phyloP scores from a whole-genome alignment of 1,140 invertebrate genomes.

The Drosophila grimshawi region DNA sequence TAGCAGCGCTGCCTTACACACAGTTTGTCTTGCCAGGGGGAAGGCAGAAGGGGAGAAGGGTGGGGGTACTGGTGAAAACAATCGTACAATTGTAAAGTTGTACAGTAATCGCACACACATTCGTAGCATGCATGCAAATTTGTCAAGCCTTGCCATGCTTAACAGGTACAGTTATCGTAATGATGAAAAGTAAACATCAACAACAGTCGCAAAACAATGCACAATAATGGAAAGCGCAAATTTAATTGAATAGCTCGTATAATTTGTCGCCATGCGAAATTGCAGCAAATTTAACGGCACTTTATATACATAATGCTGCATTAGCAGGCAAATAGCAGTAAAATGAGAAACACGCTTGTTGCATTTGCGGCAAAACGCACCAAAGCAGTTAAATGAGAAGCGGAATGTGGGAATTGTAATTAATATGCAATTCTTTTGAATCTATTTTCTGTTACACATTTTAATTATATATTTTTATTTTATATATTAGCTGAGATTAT shows the following conservation, averaged over 20 bases:
- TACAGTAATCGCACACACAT: conserved; percentile 11
- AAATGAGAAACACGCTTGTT: too few species aligned
- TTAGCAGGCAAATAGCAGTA: too few species aligned
- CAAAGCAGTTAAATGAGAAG: too few species aligned
- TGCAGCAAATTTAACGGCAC: not conserved
- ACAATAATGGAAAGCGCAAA: conserved; percentile 44
- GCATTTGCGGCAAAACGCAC: too few species aligned
- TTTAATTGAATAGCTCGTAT: conserved; percentile 35
- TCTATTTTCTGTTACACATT: too few species aligned
- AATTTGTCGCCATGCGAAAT: conserved; percentile 30
- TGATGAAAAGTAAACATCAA: conserved; percentile 51
- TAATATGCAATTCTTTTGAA: too few species aligned
- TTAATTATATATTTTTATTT: too few species aligned
- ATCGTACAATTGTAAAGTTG: conserved; percentile 6
- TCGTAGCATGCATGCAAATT: conserved; percentile 42
- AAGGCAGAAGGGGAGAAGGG: too few species aligned
- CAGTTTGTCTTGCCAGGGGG: too few species aligned
- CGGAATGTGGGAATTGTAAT: too few species aligned
- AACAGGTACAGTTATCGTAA: conserved; percentile 60
- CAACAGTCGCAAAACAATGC: conserved; percentile 23
- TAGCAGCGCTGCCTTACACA: conserved; percentile 16
- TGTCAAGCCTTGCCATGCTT: conserved; percentile 22
- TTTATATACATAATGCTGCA: too few species aligned
- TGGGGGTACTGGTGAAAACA: conserved; percentile 24
- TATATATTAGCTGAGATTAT: too few species aligned